A percentile compares a stretch with the other conserved stretches of the same genome.
Conservation (phyloP, 2,113 vertebrate species). For the Dolichallabes microphthalmus region DNA sequence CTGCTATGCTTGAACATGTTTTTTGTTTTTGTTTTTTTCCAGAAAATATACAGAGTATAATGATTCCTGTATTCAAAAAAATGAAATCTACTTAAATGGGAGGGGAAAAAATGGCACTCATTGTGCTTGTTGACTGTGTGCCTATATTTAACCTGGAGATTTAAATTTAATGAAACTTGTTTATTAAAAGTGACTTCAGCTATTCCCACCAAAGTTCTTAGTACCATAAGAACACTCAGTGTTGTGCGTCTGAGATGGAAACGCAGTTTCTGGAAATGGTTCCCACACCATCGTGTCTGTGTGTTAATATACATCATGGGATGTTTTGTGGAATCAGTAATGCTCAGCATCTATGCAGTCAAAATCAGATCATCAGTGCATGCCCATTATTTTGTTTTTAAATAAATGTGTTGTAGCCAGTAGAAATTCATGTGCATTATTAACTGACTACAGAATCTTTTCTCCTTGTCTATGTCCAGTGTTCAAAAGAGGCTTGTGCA, state of each 20-base stretch:
- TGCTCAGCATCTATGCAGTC: not conserved
- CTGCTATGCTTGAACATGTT: too few species aligned
- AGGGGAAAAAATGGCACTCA: not conserved
- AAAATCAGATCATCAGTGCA: conserved; percentile 1
- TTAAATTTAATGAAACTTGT: not conserved
- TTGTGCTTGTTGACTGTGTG: not conserved
- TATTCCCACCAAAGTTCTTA: not conserved
- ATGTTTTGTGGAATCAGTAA: conserved; percentile 3
- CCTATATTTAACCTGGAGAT: conserved; percentile 14
- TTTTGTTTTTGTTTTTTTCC: too few species aligned
- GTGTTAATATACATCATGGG: not conserved
- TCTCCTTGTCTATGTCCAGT: conserved; percentile 64
- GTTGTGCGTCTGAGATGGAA: not conserved
- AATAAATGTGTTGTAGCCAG: conserved; percentile 18
- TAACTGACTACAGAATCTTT: conserved; percentile 36
- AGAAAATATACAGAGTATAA: not conserved
- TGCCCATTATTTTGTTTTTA: conserved; percentile 16
- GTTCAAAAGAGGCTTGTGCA: conserved; percentile 69
- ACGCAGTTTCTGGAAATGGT: not conserved
- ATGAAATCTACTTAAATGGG: not conserved
- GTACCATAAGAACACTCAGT: not conserved
- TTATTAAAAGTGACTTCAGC: not conserved
- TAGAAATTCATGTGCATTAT: conserved; percentile 28
- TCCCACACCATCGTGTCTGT: not conserved
- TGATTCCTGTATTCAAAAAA: not conserved